These are phyloP conservation scores for Formica selysi DNA, from an alignment of 1,140 invertebrate species.

Conservation along the genomic window DNA sequence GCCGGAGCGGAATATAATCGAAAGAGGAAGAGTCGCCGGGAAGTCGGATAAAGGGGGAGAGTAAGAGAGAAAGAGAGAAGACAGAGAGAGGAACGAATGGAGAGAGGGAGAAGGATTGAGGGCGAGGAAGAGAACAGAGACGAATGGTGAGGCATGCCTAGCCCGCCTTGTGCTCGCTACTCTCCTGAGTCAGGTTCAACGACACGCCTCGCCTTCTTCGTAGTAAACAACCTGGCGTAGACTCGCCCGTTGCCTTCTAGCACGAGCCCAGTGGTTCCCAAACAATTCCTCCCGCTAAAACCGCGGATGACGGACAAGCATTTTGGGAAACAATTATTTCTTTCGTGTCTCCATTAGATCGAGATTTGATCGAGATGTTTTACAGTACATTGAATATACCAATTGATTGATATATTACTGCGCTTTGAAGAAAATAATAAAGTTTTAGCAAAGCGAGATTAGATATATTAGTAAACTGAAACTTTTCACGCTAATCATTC, in stretches of 20 bases:
- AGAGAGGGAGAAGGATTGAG: constrained; percentile 69
- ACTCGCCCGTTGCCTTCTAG: constrained; percentile 81
- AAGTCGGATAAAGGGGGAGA: constrained; percentile 61
- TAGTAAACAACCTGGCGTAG: constrained; percentile 85
- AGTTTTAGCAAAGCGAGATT: background rate
- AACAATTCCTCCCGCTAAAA: constrained; percentile 41
- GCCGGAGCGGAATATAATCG: constrained; percentile 66
- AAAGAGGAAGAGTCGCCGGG: constrained; percentile 70
- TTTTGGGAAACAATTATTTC: background rate
- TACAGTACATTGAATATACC: background rate
- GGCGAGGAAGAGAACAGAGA: constrained; percentile 72
- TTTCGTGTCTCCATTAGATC: background rate
- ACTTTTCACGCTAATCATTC: background rate
- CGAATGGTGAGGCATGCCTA: constrained; percentile 76
- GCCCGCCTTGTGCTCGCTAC: constrained; percentile 78
- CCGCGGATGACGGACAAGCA: background rate
- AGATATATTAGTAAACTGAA: background rate
- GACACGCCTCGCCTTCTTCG: constrained; percentile 84
- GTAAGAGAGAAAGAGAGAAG: constrained; percentile 36
- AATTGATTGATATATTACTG: background rate
- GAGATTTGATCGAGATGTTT: background rate
- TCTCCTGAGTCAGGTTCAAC: constrained; percentile 83
- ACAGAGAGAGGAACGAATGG: constrained; percentile 46
- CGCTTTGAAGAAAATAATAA: background rate
- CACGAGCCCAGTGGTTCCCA: constrained; percentile 80